Evolutionary conservation across 2,113 vertebrate species (phyloP).

Genomic region (Rhagologus leucostigma): DNA sequence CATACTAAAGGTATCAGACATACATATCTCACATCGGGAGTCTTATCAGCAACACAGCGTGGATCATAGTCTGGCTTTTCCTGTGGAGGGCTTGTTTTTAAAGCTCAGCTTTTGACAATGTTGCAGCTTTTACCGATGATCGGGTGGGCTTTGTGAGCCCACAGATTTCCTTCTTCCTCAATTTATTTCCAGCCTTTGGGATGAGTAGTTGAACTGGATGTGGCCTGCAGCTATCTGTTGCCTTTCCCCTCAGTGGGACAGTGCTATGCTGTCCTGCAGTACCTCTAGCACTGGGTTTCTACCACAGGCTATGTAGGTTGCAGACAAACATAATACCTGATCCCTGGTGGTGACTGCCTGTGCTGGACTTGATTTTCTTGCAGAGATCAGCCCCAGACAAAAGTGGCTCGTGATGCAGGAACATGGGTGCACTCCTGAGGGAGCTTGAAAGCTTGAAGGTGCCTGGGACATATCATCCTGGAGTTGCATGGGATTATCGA

Average conservation of each 20-base stretch:
- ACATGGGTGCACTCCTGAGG: neutral
- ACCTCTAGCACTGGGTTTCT: neutral
- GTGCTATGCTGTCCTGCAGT: neutral
- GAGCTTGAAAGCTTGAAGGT: neutral
- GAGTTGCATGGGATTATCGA: neutral
- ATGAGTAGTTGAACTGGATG: neutral
- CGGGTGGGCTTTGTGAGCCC: neutral
- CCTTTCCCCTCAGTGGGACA: neutral
- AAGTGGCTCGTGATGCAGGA: neutral
- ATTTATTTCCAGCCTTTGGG: neutral
- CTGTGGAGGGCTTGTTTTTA: neutral
- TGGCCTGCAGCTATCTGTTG: neutral
- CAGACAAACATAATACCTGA: neutral
- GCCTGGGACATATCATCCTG: neutral
- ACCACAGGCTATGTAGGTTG: neutral
- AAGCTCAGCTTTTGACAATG: neutral
- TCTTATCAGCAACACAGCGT: neutral
- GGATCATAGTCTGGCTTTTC: neutral
- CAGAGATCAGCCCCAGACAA: neutral
- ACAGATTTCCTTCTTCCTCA: neutral
- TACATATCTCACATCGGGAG: accelerated
- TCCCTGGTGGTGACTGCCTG: neutral
- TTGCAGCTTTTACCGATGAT: neutral
- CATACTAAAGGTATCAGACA: neutral
- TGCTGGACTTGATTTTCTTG: neutral